Base-by-base conservation (phyloP, 2,888 invertebrate species). In the Apamea sordens region DNA sequence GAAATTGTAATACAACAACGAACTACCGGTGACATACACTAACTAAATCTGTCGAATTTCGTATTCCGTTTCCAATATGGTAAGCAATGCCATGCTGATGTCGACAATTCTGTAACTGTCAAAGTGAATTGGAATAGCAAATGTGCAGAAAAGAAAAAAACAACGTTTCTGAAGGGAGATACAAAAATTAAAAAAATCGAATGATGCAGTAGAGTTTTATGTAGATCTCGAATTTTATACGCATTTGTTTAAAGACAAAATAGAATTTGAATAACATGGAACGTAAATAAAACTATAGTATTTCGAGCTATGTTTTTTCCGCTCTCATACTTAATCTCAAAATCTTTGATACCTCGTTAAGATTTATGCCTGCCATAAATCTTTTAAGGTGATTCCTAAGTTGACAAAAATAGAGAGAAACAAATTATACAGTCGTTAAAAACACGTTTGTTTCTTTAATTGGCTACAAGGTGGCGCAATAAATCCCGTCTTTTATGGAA, bases 351-450 rank as follows among this genome's bases (percentile, higher is more conserved):
- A 75, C 65, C 47, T 71, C 61, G n/a, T 73, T 47, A 70, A 71
- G n/a, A 72, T 64, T 76, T 67, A 83, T 71, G 28, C 3, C 53
- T 21, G 2, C 36, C 61, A 86, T 85, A 82, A 82, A 83, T 85
- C 56, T 73, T 73, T 13, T 59, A 41, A 56, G 63, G 28, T 28
- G 32, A 79, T 70, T 50, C 79, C 32, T 76, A 18, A 79, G 28
- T 73, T 83, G 83, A 75, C 84, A 75, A 77, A 74, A 76, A 47
- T 36, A 59, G 36, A 65, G 44, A 72, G 53, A 72, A 68, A 87
- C 59, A 78, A 86, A 87, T 85, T 75, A 76, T n/a, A 73, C 15
- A 41, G 59, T 82, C 78, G 63, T 87, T 76, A 73, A 68, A 77
- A 84, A 81, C 77, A 74, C 61, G 75, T 84, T 73, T 76, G 59